Conservation (phyloP, 2,113 vertebrate species). For the Bombycilla garrulus region DNA sequence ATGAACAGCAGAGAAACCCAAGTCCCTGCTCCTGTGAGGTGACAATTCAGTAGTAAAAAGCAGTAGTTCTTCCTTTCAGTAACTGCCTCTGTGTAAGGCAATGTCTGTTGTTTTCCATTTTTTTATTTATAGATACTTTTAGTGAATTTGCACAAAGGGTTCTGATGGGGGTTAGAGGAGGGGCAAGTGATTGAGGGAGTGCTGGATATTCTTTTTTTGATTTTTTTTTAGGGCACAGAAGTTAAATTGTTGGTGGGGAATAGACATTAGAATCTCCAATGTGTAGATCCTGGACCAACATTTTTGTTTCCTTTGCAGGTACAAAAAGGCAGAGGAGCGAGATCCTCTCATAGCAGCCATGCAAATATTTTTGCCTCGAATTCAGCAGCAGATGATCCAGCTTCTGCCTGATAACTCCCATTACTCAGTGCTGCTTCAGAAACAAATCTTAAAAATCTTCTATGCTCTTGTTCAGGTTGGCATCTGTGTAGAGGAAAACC, state of each 20-base stretch:
- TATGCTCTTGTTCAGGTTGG: slow-evolving; percentile 94
- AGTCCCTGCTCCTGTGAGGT: background rate
- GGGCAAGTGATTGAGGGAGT: background rate
- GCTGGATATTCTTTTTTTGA: background rate
- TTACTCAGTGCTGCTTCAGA: slow-evolving; percentile 94
- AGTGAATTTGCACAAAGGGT: background rate
- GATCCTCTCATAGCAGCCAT: slow-evolving; percentile 93
- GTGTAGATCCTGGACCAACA: background rate
- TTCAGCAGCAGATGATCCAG: slow-evolving; percentile 91
- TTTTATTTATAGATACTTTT: background rate
- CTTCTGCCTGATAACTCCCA: slow-evolving; percentile 87
- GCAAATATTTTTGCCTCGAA: slow-evolving; percentile 91
- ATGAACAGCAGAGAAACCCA: background rate
- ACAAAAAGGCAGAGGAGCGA: slow-evolving; percentile 93
- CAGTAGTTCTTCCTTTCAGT: background rate
- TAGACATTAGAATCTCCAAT: background rate
- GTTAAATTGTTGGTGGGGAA: background rate
- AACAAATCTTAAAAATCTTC: slow-evolving; percentile 98
- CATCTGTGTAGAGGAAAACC: background rate
- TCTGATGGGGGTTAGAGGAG: background rate
- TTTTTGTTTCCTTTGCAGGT: slow-evolving; percentile 75
- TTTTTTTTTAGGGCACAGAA: background rate
- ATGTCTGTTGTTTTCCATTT: background rate
- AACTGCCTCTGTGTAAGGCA: background rate
- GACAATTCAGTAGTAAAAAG: background rate